A percentile compares a stretch with the other conserved stretches of the same genome.
These are phyloP conservation scores for Leptinotarsa texana DNA, from an alignment of 1,140 invertebrate species.

Conservation along the genomic window DNA sequence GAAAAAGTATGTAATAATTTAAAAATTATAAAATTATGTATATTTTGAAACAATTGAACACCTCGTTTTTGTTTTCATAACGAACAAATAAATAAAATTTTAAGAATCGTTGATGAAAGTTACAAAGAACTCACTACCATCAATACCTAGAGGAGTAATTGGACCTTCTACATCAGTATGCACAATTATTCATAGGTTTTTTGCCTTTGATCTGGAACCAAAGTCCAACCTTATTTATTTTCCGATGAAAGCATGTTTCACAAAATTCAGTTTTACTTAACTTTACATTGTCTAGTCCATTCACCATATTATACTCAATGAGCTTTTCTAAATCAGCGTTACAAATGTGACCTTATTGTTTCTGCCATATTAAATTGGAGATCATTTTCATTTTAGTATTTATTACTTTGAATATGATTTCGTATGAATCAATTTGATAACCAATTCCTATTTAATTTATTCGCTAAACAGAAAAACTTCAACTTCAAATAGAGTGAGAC, in stretches of 20 bases:
- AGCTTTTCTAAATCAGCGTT: not conserved
- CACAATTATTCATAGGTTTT: not conserved
- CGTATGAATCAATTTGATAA: not conserved
- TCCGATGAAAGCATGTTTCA: not conserved
- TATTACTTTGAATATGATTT: not conserved
- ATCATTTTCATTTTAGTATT: not conserved
- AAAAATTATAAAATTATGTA: not conserved
- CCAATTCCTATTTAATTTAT: not conserved
- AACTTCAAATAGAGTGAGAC: no score
- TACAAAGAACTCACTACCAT: conserved; percentile 5
- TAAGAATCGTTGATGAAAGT: not conserved
- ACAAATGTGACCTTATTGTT: not conserved
- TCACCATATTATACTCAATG: not conserved
- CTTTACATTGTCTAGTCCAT: not conserved
- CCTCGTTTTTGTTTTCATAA: not conserved
- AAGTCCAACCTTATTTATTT: not conserved
- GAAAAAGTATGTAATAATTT: no score
- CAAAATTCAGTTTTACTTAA: conserved; percentile 14
- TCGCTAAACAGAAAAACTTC: not conserved
- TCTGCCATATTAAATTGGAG: not conserved
- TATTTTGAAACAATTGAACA: not conserved
- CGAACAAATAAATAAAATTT: not conserved
- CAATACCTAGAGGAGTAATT: not conserved
- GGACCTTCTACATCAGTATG: not conserved
- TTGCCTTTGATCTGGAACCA: not conserved